Percentiles rank a stretch among this genome's conserved stretches.
Conservation (phyloP, 2,797 vertebrate species). For the Parauchenoglanis ngamensis region DNA sequence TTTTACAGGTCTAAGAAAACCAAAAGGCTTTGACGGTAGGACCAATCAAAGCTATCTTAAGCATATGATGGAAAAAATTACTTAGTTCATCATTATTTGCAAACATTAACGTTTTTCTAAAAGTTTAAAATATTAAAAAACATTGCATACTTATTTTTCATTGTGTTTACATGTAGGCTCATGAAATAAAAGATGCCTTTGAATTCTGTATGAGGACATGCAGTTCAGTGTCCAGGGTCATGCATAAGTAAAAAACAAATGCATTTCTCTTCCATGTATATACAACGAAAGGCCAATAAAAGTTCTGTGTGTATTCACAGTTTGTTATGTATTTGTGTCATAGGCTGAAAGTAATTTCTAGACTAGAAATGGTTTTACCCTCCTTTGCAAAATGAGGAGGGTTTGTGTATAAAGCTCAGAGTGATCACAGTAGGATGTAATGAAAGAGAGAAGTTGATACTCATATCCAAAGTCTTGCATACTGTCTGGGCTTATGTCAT, state of each 20-base stretch:
- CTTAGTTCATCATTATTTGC: not conserved
- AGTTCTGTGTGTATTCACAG: not conserved
- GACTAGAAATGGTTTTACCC: not conserved
- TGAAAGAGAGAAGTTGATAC: not conserved
- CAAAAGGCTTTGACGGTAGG: not conserved
- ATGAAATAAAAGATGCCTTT: constrained; percentile 12
- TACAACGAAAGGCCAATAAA: constrained; percentile 17
- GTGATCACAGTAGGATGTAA: not conserved
- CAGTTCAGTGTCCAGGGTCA: not conserved
- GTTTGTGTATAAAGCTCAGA: not conserved
- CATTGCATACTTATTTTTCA: not conserved
- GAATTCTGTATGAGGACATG: not conserved
- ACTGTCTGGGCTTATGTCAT: not conserved
- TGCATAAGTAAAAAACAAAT: not conserved
- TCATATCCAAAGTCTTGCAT: not conserved
- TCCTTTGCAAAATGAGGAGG: not conserved
- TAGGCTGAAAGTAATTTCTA: not conserved
- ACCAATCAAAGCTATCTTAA: not conserved
- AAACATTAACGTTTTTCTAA: not conserved
- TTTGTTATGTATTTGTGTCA: not conserved
- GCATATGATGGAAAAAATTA: not conserved
- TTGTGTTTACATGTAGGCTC: not conserved
- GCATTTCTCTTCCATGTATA: not conserved
- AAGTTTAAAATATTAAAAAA: not conserved
- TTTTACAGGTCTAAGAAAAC: constrained; percentile 32